Evolutionary conservation across 2,888 invertebrate genomes (phyloP).

Genomic region (Ferrisia virgata): DNA sequence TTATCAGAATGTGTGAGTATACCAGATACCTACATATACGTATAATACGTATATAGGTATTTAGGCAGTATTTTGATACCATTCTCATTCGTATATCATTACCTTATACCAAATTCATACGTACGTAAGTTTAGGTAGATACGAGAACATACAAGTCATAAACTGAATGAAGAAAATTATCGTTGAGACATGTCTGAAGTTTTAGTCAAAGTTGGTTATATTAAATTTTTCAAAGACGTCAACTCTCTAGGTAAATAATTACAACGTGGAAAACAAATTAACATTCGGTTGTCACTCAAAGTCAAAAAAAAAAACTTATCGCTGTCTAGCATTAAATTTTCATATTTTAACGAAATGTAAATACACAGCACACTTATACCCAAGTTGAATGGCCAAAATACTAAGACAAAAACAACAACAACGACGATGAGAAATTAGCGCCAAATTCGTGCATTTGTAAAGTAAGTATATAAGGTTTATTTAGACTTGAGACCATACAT

Average conservation of each 20-base stretch:
- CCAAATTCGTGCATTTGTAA: background rate
- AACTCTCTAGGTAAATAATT: background rate
- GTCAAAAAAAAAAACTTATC: background rate
- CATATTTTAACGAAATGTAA: background rate
- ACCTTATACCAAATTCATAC: background rate
- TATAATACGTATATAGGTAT: background rate
- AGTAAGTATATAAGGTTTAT: background rate
- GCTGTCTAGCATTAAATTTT: background rate
- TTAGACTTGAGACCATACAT: too few relatives aligned
- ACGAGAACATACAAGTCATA: too few relatives aligned
- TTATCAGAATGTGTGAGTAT: background rate
- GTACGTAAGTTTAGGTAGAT: background rate
- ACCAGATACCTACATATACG: too few relatives aligned
- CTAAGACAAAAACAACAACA: background rate
- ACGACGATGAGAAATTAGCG: background rate
- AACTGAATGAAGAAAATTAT: background rate
- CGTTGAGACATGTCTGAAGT: background rate
- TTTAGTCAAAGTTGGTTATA: background rate
- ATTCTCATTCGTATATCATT: background rate
- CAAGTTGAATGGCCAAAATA: background rate
- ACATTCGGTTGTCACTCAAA: background rate
- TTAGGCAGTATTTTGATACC: background rate
- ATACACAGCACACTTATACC: too few relatives aligned
- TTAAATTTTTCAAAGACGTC: background rate
- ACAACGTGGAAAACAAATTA: background rate